Evolutionary conservation across 2,797 vertebrate species (phyloP), one percentile per base, ranked within the genome.

Genomic region (Limnodromus scolopaceus): DNA sequence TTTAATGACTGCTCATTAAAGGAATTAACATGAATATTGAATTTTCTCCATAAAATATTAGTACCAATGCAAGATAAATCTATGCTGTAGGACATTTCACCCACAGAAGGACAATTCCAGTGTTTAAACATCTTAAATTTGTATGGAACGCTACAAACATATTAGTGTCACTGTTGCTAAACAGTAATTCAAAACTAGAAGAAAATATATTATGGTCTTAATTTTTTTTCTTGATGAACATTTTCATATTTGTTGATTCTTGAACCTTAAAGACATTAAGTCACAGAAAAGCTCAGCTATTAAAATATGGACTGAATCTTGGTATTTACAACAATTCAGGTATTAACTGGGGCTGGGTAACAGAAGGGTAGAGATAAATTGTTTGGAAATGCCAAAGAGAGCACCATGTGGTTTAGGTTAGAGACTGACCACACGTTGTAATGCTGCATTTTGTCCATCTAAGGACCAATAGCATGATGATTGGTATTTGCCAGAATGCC

Each of bases 1-100:
- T 94, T 85, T 69, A 84, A 86, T 91, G 77, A 68, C 39, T 61
- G 8, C 34, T 78, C 60, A 70, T 85, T 94, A 81, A 70, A 66
- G 13, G 15, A 84, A 58, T 95, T 83, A 74, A 54, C 36, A 72
- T 74, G 14, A 69, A 75, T 80, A 76, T 55, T 84, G 60, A 85
- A 63, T 92, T 93, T 80, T 53, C 16, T 64, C 19, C 27, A 45
- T 85, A 63, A 96, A 87, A 86, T 84, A 43, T 55, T 65, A 57
- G 13, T 46, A 51, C 4, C 22, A 30, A 11, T 48, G 11, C 24
- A 38, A 84, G 23, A 64, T 39, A 88, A 84, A 76, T 74, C 38
- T 68, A 8, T 78, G 7, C 16, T 79, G 27, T 54, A 49, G 16
- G 61, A 80, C 13, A 38, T 66, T 89, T 90, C 17, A 86, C 2